Percentiles rank a stretch among this genome's conserved stretches.
Conservation (phyloP, 2,113 vertebrate genomes). For the Dasyprocta punctata region DNA sequence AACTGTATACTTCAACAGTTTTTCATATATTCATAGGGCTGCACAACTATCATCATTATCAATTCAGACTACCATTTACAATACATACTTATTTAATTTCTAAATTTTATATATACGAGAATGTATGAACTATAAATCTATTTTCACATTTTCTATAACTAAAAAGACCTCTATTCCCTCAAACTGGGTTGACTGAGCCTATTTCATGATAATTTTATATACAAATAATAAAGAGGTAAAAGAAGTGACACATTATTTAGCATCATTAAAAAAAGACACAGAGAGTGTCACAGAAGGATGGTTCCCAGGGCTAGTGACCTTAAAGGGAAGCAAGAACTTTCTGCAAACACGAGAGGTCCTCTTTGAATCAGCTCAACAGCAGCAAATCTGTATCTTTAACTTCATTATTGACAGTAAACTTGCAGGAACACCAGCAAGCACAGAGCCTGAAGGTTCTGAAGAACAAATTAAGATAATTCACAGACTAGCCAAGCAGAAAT, state of each 20-base stretch:
- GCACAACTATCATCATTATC: not conserved
- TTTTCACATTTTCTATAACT: conserved; percentile 27
- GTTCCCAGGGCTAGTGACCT: not conserved
- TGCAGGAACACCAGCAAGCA: not conserved
- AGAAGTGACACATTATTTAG: conserved; percentile 6
- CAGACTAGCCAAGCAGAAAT: conserved; percentile 47
- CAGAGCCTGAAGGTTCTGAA: not conserved
- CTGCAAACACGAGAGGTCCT: not conserved
- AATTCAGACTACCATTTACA: not conserved
- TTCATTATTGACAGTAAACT: conserved; percentile 23
- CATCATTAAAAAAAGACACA: conserved; percentile 50
- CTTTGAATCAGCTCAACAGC: not conserved
- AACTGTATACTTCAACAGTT: not conserved
- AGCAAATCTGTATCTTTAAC: conserved; percentile 32
- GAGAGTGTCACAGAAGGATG: not conserved
- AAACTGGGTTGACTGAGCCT: not conserved
- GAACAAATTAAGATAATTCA: conserved; percentile 63
- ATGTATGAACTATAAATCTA: not conserved
- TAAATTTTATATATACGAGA: not conserved
- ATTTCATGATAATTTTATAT: not conserved
- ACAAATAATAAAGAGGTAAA: conserved; percentile 41
- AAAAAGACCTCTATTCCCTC: not conserved
- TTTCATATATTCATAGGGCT: not conserved
- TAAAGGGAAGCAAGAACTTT: conserved; percentile 24
- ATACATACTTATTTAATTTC: not conserved